Conservation (phyloP, 2,113 vertebrate genomes). For the Halichoeres trimaculatus region DNA sequence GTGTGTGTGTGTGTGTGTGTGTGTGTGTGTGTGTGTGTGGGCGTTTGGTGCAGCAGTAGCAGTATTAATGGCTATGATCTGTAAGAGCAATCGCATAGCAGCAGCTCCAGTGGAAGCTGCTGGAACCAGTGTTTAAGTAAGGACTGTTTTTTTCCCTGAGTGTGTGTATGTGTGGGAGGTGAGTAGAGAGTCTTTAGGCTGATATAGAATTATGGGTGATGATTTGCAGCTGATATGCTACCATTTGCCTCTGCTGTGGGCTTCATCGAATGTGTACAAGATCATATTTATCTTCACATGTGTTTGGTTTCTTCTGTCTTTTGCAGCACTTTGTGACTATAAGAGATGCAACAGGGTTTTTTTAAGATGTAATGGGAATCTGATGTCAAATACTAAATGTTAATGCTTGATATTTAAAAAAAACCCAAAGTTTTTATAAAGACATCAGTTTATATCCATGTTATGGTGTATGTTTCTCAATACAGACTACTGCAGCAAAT, state of each 20-base stretch:
- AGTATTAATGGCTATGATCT: conserved; percentile 81
- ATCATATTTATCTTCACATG: conserved; percentile 5
- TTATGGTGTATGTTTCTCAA: neutral
- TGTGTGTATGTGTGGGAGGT: conserved; percentile 22
- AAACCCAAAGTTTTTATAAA: neutral
- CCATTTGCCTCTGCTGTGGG: conserved; percentile 48
- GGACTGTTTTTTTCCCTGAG: conserved; percentile 38
- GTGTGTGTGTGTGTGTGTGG: too few relatives aligned
- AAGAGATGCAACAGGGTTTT: conserved; percentile 21
- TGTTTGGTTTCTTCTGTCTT: conserved; percentile 13
- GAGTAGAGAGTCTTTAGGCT: conserved; percentile 20
- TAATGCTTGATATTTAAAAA: neutral
- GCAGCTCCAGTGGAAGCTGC: conserved; percentile 57
- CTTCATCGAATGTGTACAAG: neutral
- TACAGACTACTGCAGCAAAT: conserved; percentile 13
- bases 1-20: conserved; percentile 45
- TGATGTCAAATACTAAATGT: neutral
- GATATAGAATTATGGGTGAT: conserved; percentile 55
- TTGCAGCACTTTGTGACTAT: conserved; percentile 18
- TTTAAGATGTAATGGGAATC: conserved; percentile 6
- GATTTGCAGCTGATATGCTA: conserved; percentile 49
- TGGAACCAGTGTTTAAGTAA: conserved; percentile 43
- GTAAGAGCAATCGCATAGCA: conserved; percentile 62
- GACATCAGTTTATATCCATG: neutral
- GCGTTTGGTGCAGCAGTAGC: conserved; percentile 69